Evolutionary conservation across 2,797 vertebrate species (phyloP).

Genomic region (Adrianichthys oophorus): DNA sequence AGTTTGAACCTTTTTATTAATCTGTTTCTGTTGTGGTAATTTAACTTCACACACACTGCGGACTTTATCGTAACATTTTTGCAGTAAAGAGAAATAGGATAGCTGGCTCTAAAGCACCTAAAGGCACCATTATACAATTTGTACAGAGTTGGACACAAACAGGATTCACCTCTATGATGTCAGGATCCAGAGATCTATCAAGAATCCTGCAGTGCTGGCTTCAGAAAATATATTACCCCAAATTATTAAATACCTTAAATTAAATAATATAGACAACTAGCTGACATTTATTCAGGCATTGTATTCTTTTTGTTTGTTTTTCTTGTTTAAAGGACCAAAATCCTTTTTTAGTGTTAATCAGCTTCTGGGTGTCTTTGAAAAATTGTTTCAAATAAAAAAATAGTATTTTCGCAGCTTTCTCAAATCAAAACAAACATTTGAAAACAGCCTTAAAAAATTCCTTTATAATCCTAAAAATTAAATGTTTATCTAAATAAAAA

Average conservation of each 20-base stretch:
- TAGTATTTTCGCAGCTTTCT: not conserved
- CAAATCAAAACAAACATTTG: too few species aligned
- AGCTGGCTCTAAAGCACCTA: slow-evolving; percentile 42
- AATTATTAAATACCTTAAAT: too few species aligned
- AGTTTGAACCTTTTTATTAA: not conserved
- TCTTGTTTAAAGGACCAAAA: too few species aligned
- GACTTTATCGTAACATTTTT: slow-evolving; percentile 10
- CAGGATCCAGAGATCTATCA: slow-evolving; percentile 11
- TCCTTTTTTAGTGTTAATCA: not conserved
- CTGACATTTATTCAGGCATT: too few species aligned
- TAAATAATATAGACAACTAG: not conserved
- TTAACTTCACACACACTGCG: slow-evolving; percentile 7
- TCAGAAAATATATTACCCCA: not conserved
- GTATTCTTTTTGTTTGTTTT: too few species aligned
- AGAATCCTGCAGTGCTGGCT: slow-evolving; percentile 4
- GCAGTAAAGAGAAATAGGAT: slow-evolving; percentile 8
- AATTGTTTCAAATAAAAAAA: not conserved
- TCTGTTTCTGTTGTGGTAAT: not conserved
- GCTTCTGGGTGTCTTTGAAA: not conserved
- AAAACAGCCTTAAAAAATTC: too few species aligned
- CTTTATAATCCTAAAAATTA: too few species aligned
- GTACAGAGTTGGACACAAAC: slow-evolving; percentile 14
- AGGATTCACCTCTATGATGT: slow-evolving; percentile 12
- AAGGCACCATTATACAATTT: slow-evolving; percentile 57
- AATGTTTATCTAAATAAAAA: too few species aligned